Evolutionary conservation across 2,888 invertebrate species (phyloP).

Genomic region (Callimorpha dominula): DNA sequence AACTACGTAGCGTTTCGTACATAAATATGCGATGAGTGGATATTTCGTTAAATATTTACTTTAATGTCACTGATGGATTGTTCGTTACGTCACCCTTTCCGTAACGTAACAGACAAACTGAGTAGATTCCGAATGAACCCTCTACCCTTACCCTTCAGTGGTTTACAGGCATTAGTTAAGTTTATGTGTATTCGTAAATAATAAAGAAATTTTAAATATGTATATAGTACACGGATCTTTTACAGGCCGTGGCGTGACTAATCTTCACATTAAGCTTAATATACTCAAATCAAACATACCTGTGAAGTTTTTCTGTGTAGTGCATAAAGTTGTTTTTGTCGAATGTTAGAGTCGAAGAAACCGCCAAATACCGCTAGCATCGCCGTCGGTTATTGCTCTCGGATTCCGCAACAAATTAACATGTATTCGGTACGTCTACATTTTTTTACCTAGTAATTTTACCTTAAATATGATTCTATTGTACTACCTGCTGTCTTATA

Average conservation of each 20-base stretch:
- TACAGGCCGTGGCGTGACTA: conserved; percentile 75
- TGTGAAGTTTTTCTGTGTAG: conserved; percentile 61
- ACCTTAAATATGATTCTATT: conserved; percentile 71
- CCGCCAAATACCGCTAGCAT: conserved; percentile 84
- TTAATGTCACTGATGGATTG: neutral
- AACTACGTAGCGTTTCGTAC: neutral
- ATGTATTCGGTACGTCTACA: conserved; percentile 85
- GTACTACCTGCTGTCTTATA: conserved; percentile 39
- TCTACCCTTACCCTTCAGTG: no score
- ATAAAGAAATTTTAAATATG: conserved; percentile 23
- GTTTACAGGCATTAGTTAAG: neutral
- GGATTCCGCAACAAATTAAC: conserved; percentile 87
- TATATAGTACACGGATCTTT: conserved; percentile 56
- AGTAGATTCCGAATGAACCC: neutral
- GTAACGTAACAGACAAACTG: neutral
- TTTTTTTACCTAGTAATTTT: conserved; percentile 81
- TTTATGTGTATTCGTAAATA: neutral
- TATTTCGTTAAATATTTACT: neutral
- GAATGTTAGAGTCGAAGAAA: conserved; percentile 82
- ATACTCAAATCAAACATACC: conserved; percentile 68
- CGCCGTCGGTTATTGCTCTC: conserved; percentile 85
- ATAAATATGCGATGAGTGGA: neutral
- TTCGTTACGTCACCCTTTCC: neutral
- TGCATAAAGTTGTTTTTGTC: conserved; percentile 76
- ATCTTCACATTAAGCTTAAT: conserved; percentile 75